Evolutionary conservation across 2,888 invertebrate genomes (phyloP), one percentile per base, ranked within the genome.

Genomic region (Pyrochroa serraticornis): DNA sequence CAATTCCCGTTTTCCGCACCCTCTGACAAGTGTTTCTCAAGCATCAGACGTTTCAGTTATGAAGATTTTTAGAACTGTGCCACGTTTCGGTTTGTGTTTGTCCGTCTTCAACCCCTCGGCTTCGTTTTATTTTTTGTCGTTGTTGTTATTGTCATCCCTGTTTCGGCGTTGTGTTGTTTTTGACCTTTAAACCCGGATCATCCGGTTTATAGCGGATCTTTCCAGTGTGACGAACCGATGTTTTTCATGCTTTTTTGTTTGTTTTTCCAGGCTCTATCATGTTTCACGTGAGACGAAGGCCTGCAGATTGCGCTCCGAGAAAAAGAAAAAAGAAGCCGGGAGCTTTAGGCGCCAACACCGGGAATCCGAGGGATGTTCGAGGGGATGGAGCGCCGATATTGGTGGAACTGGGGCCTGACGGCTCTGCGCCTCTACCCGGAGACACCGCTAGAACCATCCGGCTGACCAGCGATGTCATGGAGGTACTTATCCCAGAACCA

Each of bases 201-300:
- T 34, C 34, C 39, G 39, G 9, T 39, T 39, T 39, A 10, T 39
- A 3, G 13, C 8, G 39, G 12, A 39, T 39, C 6, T 12, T 22
- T 3, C 22, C 22, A 5, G 22, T 8, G 39, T 39, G 3, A 3
- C 8, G 14, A 8, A 5, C 33, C 36, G 9, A 8, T 37, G 22
- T 52, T 31, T 49, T 43, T 10, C 9, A 39, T 52, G 41, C 54
- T 33, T 47, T 50, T 60, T 69, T 68, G 62, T n/a, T 74, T 70
- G 62, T 72, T 68, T 60, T 78, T 73, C 46, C 81, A 93, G 96
- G 96, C 80, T 95, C 95, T 74, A 92, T 97, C 77, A 97, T 96
- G 92, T 97, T 97, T 80, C 97, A 97, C 82, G 93, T 97, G 78
- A 87, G 95, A 75, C 86, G 95, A 77, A 87, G 95, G 76, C 94